A percentile compares a stretch with the other conserved stretches of the same genome.
These are phyloP conservation scores for Pachydiplax longipennis DNA, from an alignment of 2,888 invertebrate genomes.

Conservation along the genomic window DNA sequence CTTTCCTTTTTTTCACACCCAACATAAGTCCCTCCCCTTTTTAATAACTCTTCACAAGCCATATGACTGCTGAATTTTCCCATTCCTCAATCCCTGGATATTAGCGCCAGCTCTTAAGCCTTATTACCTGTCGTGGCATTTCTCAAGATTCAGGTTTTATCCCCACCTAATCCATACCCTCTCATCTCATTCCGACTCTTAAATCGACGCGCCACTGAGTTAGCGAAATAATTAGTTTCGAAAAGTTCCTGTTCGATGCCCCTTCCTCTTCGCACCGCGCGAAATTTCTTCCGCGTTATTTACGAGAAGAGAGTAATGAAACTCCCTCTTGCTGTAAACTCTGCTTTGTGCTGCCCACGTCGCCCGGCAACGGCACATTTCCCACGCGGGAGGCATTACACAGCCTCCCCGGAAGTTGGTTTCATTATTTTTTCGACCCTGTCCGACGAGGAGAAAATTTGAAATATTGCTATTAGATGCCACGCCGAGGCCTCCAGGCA, in stretches of 20 bases:
- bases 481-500: not conserved
- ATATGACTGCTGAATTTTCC: too few species aligned
- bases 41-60: too few species aligned
- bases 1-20: too few species aligned
- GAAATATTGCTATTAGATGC: not conserved
- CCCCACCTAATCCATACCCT: too few species aligned
- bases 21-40: too few species aligned
- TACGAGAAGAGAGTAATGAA: conserved; percentile 16
- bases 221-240: conserved; percentile 9
- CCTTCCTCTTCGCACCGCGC: not conserved
- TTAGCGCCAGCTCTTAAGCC: too few species aligned
- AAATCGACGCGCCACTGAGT: not conserved
- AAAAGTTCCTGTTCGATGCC: not conserved
- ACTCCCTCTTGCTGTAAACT: conserved; percentile 22
- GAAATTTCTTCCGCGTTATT: not conserved
- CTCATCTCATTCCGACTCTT: not conserved
- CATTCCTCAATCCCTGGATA: too few species aligned
- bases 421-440: not conserved
- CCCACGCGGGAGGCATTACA: not conserved
- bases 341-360: not conserved
- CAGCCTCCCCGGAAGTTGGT: not conserved
- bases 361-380: not conserved
- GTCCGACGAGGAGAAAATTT: not conserved
- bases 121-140: too few species aligned
- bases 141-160: too few species aligned